Base-by-base conservation (phyloP, 2,113 vertebrate species). In the Podiceps cristatus region DNA sequence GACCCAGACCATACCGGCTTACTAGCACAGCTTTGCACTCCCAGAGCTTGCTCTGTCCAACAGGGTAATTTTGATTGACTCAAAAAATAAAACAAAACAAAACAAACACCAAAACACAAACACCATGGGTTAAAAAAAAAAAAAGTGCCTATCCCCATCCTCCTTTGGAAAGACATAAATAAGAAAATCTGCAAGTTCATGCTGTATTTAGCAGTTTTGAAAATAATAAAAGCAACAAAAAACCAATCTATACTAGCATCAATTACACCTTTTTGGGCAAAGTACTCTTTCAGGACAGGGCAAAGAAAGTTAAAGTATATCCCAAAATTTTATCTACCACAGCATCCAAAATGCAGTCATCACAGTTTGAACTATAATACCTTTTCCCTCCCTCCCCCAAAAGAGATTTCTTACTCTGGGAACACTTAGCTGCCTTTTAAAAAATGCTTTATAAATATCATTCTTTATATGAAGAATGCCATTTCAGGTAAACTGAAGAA, bases 121-220 rank as follows among this genome's bases (percentile, higher is more conserved):
- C 37, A 37, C 37, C 37, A 37, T 37, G 37, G 37, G 37, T 37
- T 37, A 49, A n/a, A 10, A 10, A 4, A 10, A 50, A 31, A 25
- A 19, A 37, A n/a, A 44, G 7, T 5, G 4, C 59, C 59, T 11
- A 11, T 31, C 42, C 52, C 31, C 0, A 0, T 66, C 23, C 33
- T 77, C 17, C 52, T 77, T 47, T 23, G 45, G 58, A 64, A 72
- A 45, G 16, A 25, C 13, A 31, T 10, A 14, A 53, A 72, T 35
- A 14, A 60, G 66, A 42, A 72, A n/a, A 66, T 19, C 64, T 47
- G 11, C 52, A 73, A 20, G 25, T 49, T 78, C 28, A 31, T 1
- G 1, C 28, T 35, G 33, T 27, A 53, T 53, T 83, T 59, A 71
- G 68, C 49, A 56, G 35, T 15, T 60, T 33, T 59, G 33, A 71